Conservation (phyloP, 2,113 vertebrate genomes). For the Mormyrus iriodes region DNA sequence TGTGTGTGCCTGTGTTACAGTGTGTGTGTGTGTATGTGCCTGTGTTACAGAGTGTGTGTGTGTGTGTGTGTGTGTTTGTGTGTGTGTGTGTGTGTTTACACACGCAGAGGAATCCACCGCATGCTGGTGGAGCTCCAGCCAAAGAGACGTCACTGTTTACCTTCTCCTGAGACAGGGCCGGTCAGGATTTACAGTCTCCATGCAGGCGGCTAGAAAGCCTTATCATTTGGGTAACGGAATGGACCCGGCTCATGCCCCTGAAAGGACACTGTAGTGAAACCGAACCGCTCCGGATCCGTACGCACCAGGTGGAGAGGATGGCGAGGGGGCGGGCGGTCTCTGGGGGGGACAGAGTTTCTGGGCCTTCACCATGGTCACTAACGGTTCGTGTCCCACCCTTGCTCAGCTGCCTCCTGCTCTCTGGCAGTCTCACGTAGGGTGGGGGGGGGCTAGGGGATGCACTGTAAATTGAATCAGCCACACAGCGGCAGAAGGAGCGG, state of each 20-base stretch:
- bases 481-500: conserved; percentile 40
- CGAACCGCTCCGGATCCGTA: not conserved
- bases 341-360: not conserved
- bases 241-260: not conserved
- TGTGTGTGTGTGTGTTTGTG: not conserved
- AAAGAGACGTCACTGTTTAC: not conserved
- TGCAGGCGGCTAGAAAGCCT: not conserved
- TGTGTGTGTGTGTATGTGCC: too few species aligned
- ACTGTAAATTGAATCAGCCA: conserved; percentile 59
- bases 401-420: conserved; percentile 13
- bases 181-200: not conserved
- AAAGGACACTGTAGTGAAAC: conserved; percentile 25
- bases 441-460: conserved; percentile 30
- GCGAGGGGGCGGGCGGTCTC: not conserved
- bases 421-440: conserved; percentile 13
- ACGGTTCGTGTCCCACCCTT: conserved; percentile 36
- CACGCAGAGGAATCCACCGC: not conserved
- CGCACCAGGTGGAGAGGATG: not conserved
- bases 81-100: not conserved
- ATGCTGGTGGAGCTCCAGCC: not conserved
- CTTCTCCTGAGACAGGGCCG: not conserved
- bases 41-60: not conserved
- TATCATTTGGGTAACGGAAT: not conserved
- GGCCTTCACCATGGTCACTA: not conserved
- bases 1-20: too few species aligned